Base-by-base conservation (phyloP, 2,797 vertebrate species). In the Xenopus petersii region DNA sequence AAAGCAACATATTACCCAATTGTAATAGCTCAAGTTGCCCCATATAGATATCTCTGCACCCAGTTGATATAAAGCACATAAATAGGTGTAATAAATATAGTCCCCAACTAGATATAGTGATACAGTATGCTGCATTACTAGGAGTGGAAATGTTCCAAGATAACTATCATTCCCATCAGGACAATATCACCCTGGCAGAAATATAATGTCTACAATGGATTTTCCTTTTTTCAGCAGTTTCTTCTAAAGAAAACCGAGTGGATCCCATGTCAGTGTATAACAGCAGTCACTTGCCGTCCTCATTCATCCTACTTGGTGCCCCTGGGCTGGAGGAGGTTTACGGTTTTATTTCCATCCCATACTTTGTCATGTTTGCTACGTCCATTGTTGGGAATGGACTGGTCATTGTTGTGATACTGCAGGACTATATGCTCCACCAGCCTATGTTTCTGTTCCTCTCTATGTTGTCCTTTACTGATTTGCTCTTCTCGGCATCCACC, bases 301-400 rank as follows among this genome's bases (percentile, higher is more conserved):
- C 16, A 0, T 83, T 86, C 76, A 8, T 64, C 24, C 75, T 85
- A 16, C 75, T 61, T 0, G 80, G 83, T 8, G 64, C 84, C 36
- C 71, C 73, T 30, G 81, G 85, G 3, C 21, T 81, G 26, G 80
- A 84, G 46, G 42, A 11, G 9, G 2, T 49, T n/a, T 75, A 79
- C 12, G 7, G 10, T 12, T 82, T 80, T 81, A 30, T 85, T 66
- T 82, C 80, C 12, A 36, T 80, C 30, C 84, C 81, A 0, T 76
- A 78, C 73, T 80, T 62, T 51, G 10, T 69, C n/a, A 21, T 80
- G 54, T 80, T 78, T 2, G 16, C 65, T 3, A 4, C 26, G 0
- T 79, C 78, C 9, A 2, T 81, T 2, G 12, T 74, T 10, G 80
- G 77, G 12, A 82, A 81, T 17, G 16, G 60, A 48, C 71, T 67